These are phyloP conservation scores for Jacana jacana DNA, from an alignment of 2,113 vertebrate species.

Conservation along the genomic window DNA sequence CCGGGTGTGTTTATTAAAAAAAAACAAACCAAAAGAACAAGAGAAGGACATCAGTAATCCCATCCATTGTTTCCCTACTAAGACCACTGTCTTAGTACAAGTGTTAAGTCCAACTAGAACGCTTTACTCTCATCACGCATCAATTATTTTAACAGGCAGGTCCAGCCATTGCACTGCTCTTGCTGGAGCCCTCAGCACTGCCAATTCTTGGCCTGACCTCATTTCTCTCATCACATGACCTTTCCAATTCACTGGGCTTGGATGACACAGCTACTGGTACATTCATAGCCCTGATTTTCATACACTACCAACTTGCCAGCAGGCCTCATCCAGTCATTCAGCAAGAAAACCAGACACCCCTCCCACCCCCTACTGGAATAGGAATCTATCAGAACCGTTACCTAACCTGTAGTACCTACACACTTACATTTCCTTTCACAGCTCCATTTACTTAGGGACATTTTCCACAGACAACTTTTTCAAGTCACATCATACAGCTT, in stretches of 20 bases:
- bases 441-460: not conserved
- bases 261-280: not conserved
- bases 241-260: not conserved
- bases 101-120: not conserved
- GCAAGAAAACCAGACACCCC: not conserved
- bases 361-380: accelerated
- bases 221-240: not conserved
- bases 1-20: too few relatives aligned
- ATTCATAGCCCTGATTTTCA: not conserved
- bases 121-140: not conserved
- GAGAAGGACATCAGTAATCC: not conserved
- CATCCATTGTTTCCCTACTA: not conserved
- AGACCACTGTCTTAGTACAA: not conserved
- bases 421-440: not conserved
- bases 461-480: not conserved
- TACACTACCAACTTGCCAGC: not conserved
- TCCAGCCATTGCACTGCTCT: not conserved
- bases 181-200: not conserved
- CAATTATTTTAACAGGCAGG: not conserved
- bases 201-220: not conserved
- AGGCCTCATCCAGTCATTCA: not conserved
- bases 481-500: not conserved
- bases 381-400: not conserved
- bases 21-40: not conserved
- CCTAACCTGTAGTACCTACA: not conserved